Conservation (phyloP, 2,113 vertebrate species). For the Gallinago paraguaiae region DNA sequence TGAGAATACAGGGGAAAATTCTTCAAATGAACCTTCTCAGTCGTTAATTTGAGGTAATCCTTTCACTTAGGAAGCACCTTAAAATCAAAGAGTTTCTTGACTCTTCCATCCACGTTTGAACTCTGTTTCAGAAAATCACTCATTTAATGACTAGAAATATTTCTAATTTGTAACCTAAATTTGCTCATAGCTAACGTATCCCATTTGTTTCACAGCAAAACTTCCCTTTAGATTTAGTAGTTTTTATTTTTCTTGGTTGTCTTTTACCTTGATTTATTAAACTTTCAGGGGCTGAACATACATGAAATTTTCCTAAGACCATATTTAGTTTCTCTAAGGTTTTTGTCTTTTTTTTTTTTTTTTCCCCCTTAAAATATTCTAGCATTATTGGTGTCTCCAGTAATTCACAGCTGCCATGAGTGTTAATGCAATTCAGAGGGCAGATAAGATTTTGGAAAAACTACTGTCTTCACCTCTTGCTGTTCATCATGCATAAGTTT, state of each 20-base stretch:
- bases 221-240: background rate
- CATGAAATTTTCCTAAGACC: background rate
- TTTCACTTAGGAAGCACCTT: background rate
- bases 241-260: background rate
- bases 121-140: background rate
- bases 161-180: background rate
- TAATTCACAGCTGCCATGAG: background rate
- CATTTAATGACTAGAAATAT: background rate
- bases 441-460: background rate
- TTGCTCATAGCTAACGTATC: background rate
- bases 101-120: background rate
- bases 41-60: background rate
- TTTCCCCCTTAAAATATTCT: too few relatives aligned
- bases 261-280: background rate
- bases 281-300: background rate
- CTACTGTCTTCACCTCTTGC: background rate
- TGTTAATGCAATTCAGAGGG: background rate
- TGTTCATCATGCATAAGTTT: background rate
- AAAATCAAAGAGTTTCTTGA: background rate
- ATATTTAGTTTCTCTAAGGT: background rate
- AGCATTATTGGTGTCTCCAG: background rate
- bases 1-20: background rate
- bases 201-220: background rate
- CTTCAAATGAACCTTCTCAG: background rate
- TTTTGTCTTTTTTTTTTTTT: background rate